Conservation (phyloP, 2,888 invertebrate genomes). For the Dusona sp. region DNA sequence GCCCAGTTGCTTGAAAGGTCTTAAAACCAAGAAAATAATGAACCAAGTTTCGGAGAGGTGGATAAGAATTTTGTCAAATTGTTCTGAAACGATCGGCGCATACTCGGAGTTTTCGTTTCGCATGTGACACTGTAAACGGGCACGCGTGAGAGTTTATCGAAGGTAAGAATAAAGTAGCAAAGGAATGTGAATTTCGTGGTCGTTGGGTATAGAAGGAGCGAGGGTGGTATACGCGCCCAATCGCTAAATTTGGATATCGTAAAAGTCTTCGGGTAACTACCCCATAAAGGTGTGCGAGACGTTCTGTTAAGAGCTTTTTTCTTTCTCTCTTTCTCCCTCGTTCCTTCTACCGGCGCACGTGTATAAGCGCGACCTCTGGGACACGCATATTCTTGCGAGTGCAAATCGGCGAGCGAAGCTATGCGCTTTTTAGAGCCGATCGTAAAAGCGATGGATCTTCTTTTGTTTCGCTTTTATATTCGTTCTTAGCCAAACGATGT, state of each 20-base stretch:
- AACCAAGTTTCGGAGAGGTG: background rate
- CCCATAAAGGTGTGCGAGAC: conserved; percentile 65
- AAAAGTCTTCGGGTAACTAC: conserved; percentile 72
- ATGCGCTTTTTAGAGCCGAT: conserved; percentile 68
- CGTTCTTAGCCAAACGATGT: conserved; percentile 55
- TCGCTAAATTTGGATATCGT: conserved; percentile 71
- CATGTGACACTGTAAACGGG: conserved; percentile 6
- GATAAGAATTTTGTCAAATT: background rate
- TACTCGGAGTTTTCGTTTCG: background rate
- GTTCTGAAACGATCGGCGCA: background rate
- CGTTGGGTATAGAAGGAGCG: conserved; percentile 36
- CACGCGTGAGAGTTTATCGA: conserved; percentile 23
- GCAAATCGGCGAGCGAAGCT: conserved; percentile 46
- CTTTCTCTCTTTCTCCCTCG: background rate
- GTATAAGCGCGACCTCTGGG: conserved; percentile 33
- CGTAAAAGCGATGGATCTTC: conserved; percentile 67
- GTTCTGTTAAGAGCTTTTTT: conserved; percentile 33
- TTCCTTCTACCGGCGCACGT: background rate
- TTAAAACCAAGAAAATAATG: background rate
- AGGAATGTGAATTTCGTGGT: conserved; percentile 61
- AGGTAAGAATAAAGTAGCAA: conserved; percentile 52
- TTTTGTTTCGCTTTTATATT: conserved; percentile 65
- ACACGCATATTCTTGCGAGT: conserved; percentile 35
- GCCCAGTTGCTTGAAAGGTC: background rate
- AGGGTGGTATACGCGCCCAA: conserved; percentile 60